Percentiles rank a stretch among this genome's conserved stretches.
These are phyloP conservation scores for Phenganax subtilis DNA, from an alignment of 92 coral and sea anemone genomes.

Conservation along the genomic window DNA sequence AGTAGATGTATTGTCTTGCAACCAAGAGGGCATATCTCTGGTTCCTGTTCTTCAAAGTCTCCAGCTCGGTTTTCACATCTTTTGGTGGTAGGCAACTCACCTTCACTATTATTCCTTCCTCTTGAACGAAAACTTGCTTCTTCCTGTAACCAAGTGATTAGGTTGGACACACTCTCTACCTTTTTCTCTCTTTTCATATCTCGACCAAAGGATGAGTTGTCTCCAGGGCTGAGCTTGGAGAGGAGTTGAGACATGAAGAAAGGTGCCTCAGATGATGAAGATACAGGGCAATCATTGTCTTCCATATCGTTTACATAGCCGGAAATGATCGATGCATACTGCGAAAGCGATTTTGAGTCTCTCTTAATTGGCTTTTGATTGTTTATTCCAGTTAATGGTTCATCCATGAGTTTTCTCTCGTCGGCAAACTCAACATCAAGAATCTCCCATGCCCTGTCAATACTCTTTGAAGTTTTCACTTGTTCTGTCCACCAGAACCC, in stretches of 20 bases:
- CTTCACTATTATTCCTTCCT: constrained; percentile 37
- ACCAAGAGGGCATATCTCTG: constrained; percentile 52
- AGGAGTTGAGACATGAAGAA: constrained; percentile 51
- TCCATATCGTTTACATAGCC: constrained; percentile 56
- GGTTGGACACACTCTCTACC: constrained; percentile 39
- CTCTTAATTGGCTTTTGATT: constrained; percentile 45
- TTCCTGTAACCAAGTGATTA: constrained; percentile 51
- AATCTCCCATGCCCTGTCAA: constrained; percentile 45
- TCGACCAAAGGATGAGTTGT: constrained; percentile 47
- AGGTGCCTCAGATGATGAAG: constrained; percentile 41
- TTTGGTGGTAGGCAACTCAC: not conserved
- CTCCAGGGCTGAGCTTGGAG: constrained; percentile 45
- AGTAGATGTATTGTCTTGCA: constrained; percentile 54
- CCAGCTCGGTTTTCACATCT: not conserved
- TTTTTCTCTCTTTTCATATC: constrained; percentile 33
- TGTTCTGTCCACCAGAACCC: constrained; percentile 23
- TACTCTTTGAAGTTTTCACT: not conserved
- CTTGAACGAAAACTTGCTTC: constrained; percentile 56
- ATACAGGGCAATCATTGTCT: constrained; percentile 49
- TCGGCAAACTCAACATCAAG: constrained; percentile 57
- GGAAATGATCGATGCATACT: constrained; percentile 45
- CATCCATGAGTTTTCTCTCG: constrained; percentile 58
- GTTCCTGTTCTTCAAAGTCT: constrained; percentile 19
- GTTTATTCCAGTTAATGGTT: constrained; percentile 45
- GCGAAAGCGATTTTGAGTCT: constrained; percentile 50